Base-by-base conservation (phyloP, 2,888 invertebrate genomes). In the Morpho helenor region DNA sequence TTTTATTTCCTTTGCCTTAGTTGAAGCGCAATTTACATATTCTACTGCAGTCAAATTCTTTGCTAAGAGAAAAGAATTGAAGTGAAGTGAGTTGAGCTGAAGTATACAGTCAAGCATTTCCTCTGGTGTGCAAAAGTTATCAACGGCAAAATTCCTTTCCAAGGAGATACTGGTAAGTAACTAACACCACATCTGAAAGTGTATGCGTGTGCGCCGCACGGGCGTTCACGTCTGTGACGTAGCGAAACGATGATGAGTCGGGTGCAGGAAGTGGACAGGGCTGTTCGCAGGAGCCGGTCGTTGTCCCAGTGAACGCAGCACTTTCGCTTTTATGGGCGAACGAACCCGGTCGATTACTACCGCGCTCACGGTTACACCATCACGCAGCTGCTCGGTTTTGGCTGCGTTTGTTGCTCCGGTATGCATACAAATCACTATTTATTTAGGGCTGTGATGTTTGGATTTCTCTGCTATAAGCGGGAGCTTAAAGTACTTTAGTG, bases 321-420 rank as follows among this genome's bases (percentile, higher is more conserved):
- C 89, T 90, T 90, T 90, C 90, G 87, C 87, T 90, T 87, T 90
- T 82, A 80, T 83, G 82, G 89, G 89, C 86, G 86, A 90, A 85
- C 84, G 90, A 90, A 90, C 90, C 87, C 85, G 78, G 79, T 68
- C 79, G 82, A 87, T 89, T 87, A 82, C 82, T 85, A 87, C 79
- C 79, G 72, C 80, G 75, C 80, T 84, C 87, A 85, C 84, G 75
- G 84, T 89, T 88, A 86, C 87, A 87, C 86, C 87, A 87, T 83
- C 81, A 76, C 72, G 69, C 70, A 68, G 72, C 74, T 74, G 68
- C 52, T 68, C 72, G 74, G 75, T 83, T 89, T 88, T 83, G 87
- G 83, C 83, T 81, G 75, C 80, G 79, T 77, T 82, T 76, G 79
- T 75, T 70, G 78, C 73, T 65, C 67, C 73, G 82, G 76, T 69